phyloP scores from a whole-genome alignment of 2,888 invertebrate species.

The Halictus ligatus region DNA sequence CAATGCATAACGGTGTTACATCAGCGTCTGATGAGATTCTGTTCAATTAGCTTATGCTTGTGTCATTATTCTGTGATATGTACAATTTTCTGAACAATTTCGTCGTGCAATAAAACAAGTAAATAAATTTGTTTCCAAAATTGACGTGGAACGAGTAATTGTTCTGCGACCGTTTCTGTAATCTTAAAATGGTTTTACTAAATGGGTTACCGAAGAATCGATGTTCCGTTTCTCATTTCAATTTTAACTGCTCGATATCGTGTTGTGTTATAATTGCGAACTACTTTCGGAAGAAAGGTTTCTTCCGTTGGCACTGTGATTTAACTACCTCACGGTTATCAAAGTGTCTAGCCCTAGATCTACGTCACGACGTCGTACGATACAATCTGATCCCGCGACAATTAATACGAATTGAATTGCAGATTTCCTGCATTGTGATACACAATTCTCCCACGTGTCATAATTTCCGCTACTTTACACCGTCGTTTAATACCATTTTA shows the following conservation, averaged over 20 bases:
- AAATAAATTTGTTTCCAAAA: background rate
- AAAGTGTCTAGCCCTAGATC: constrained; percentile 4
- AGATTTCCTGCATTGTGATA: constrained; percentile 1
- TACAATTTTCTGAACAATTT: background rate
- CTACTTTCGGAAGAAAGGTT: background rate
- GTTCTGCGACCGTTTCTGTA: background rate
- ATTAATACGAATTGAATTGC: constrained; percentile 10
- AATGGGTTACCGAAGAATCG: background rate
- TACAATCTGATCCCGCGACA: constrained; percentile 1
- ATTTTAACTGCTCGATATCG: background rate
- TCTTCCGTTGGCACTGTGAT: background rate
- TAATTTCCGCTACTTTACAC: background rate
- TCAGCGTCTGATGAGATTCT: background rate
- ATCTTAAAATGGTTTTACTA: background rate
- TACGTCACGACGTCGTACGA: background rate
- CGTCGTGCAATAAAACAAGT: background rate
- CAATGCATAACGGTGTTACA: background rate
- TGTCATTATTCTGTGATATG: background rate
- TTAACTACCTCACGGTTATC: background rate
- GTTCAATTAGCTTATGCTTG: background rate
- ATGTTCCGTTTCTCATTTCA: background rate
- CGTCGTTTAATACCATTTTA: constrained; percentile 13
- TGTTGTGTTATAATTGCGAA: background rate
- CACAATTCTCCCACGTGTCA: constrained; percentile 11
- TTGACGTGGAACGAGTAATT: background rate